phyloP scores from a whole-genome alignment of 2,113 vertebrate species.

The Chloebia gouldiae region DNA sequence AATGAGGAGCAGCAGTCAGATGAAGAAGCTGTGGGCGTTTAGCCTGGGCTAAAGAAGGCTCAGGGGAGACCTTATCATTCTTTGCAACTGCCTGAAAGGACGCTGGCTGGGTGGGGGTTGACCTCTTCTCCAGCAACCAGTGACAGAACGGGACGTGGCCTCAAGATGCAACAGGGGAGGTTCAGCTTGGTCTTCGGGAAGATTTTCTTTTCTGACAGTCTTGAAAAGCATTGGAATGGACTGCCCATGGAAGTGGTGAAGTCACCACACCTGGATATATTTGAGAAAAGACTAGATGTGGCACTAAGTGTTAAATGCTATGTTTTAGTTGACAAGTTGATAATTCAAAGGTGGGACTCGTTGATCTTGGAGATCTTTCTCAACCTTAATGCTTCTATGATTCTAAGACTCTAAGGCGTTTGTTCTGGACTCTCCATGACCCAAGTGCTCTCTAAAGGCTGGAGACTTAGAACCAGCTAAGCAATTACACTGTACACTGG shows the following conservation, averaged over 20 bases:
- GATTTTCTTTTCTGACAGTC: neutral
- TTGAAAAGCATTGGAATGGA: neutral
- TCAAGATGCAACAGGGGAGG: neutral
- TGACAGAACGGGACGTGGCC: no score
- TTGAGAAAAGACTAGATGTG: neutral
- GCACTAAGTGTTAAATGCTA: no score
- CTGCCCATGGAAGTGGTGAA: neutral
- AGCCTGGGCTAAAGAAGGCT: neutral
- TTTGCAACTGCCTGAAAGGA: neutral
- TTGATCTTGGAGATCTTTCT: neutral
- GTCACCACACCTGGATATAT: no score
- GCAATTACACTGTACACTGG: neutral
- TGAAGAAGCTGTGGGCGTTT: neutral
- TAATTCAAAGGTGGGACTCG: neutral
- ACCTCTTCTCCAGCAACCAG: neutral
- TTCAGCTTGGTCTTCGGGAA: neutral
- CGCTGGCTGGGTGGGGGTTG: accelerated
- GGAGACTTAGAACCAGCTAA: neutral
- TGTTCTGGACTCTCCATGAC: neutral
- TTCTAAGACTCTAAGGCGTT: neutral
- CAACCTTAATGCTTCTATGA: neutral
- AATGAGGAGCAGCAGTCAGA: neutral
- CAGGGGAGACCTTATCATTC: neutral
- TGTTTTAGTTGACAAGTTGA: neutral
- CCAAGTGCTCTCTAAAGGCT: neutral